Conservation (phyloP, 2,113 vertebrate genomes). For the Nothobranchius furzeri region DNA sequence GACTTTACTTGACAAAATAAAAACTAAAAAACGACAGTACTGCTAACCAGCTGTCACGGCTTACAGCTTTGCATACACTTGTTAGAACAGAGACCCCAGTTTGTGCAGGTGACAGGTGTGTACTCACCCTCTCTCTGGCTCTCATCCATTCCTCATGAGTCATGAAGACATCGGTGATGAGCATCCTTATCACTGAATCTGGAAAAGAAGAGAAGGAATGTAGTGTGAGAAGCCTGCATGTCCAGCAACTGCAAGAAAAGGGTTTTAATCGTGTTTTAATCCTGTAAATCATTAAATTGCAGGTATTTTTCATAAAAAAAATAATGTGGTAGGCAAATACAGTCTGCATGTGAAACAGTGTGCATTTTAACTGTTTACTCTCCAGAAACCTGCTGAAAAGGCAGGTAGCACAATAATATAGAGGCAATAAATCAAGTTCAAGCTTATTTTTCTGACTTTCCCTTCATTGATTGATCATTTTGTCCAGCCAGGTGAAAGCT, state of each 20-base stretch:
- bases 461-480: too few relatives aligned
- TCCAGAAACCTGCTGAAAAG: background rate
- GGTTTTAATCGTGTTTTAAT: too few relatives aligned
- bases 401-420: background rate
- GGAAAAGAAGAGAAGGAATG: slow-evolving; percentile 49
- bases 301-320: too few relatives aligned
- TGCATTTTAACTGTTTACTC: background rate
- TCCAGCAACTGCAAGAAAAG: background rate
- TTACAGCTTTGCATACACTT: slow-evolving; percentile 48
- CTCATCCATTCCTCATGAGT: slow-evolving; percentile 87
- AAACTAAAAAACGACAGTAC: slow-evolving; percentile 23
- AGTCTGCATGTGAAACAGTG: background rate
- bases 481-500: too few relatives aligned
- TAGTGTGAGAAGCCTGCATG: background rate
- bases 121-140: slow-evolving; percentile 92
- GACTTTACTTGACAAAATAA: slow-evolving; percentile 35
- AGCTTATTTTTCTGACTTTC: too few relatives aligned
- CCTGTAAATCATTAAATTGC: too few relatives aligned
- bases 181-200: slow-evolving; percentile 88
- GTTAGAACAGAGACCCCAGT: slow-evolving; percentile 40
- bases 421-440: too few relatives aligned
- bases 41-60: slow-evolving; percentile 44
- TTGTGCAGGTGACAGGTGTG: slow-evolving; percentile 33
- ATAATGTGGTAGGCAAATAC: background rate
- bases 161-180: slow-evolving; percentile 81